Conservation (phyloP, 2,113 vertebrate genomes). For the Hystrix brachyura region DNA sequence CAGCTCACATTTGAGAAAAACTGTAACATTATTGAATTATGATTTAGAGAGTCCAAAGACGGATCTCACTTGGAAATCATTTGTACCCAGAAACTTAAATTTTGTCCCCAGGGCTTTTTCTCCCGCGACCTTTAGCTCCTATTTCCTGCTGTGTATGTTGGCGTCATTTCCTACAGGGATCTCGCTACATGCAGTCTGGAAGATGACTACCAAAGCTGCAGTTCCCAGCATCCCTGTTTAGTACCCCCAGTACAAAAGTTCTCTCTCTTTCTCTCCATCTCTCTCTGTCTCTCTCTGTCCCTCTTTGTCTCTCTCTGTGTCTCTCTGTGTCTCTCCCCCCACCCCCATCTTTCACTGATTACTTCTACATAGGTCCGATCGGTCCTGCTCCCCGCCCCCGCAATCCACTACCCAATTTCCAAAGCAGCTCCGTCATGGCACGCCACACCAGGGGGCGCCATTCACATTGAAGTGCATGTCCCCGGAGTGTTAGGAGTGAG, state of each 20-base stretch:
- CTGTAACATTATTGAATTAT: not conserved
- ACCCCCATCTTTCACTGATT: not conserved
- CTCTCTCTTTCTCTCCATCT: not conserved
- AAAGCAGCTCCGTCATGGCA: not conserved
- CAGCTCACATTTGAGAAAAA: constrained; percentile 10
- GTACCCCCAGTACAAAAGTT: not conserved
- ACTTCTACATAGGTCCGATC: not conserved
- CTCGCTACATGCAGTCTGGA: not conserved
- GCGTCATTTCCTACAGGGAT: not conserved
- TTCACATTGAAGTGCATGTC: not conserved
- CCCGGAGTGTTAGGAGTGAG: not conserved
- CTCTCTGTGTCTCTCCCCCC: not conserved
- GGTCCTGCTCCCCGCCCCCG: not conserved
- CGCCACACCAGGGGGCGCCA: not conserved
- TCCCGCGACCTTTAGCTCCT: not conserved
- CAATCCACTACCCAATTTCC: not conserved
- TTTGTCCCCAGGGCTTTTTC: not conserved
- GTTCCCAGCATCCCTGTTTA: not conserved
- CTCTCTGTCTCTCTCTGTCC: not conserved
- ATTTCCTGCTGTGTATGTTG: not conserved
- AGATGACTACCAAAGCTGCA: not conserved
- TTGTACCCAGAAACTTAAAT: not conserved
- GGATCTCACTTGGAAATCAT: not conserved
- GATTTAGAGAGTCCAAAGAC: not conserved
- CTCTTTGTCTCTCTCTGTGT: not conserved